phyloP scores from a whole-genome alignment of 2,797 vertebrate genomes.

The Acropternis orthonyx region DNA sequence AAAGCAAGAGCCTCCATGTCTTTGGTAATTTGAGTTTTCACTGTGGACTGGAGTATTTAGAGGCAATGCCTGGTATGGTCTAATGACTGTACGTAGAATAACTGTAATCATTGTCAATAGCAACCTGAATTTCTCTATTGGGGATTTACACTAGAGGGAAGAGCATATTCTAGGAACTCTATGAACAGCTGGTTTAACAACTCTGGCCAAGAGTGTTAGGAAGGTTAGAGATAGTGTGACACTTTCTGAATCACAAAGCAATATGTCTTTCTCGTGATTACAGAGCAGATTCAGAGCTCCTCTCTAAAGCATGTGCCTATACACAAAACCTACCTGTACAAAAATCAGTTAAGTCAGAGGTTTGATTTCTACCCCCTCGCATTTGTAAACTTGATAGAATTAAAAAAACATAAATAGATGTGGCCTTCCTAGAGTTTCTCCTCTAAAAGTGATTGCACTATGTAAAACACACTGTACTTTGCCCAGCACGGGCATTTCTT shows the following conservation, averaged over 20 bases:
- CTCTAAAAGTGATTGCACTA: conserved; percentile 69
- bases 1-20: not conserved
- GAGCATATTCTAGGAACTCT: conserved; percentile 48
- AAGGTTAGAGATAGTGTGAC: conserved; percentile 7
- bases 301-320: conserved; percentile 58
- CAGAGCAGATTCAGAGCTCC: conserved; percentile 51
- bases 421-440: conserved; percentile 69
- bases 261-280: conserved; percentile 46
- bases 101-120: conserved; percentile 5
- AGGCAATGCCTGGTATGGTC: not conserved
- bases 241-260: conserved; percentile 59
- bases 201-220: conserved; percentile 9
- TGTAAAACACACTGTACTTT: conserved; percentile 69
- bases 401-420: conserved; percentile 23
- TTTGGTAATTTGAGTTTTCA: conserved; percentile 6
- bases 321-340: conserved; percentile 55
- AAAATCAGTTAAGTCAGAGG: conserved; percentile 34
- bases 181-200: not conserved
- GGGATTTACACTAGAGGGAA: conserved; percentile 63
- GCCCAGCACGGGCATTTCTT: conserved; percentile 32
- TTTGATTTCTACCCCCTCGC: conserved; percentile 37
- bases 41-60: conserved; percentile 22
- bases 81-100: not conserved
- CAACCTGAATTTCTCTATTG: conserved; percentile 56
- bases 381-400: conserved; percentile 55